phyloP scores from a whole-genome alignment of 2,888 invertebrate species.

The Drosophila tanythrix region DNA sequence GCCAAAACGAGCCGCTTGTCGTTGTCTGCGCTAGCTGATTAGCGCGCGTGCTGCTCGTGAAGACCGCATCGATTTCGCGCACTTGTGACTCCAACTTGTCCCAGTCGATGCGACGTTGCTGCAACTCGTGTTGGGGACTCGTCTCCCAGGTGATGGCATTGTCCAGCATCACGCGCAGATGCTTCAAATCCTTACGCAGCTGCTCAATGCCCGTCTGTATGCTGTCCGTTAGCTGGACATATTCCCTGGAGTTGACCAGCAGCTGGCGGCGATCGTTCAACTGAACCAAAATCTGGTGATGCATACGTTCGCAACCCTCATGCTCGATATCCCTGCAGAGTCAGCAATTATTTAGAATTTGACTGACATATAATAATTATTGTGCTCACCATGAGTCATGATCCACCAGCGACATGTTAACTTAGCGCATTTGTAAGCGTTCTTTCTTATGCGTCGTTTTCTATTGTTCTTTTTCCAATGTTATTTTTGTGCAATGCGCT shows the following conservation, averaged over 20 bases:
- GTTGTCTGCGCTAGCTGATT: constrained; percentile 58
- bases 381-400: constrained; percentile 83
- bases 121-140: constrained; percentile 86
- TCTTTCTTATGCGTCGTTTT: constrained; percentile 29
- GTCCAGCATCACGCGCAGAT: constrained; percentile 87
- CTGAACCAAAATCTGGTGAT: constrained; percentile 88
- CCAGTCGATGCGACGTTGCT: constrained; percentile 87
- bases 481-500: constrained; percentile 2
- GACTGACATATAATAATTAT: neutral
- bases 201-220: constrained; percentile 88
- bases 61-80: constrained; percentile 86
- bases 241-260: constrained; percentile 83
- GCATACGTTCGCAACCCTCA: constrained; percentile 88
- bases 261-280: constrained; percentile 86
- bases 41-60: constrained; percentile 44
- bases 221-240: constrained; percentile 86
- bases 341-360: neutral
- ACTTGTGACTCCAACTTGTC: constrained; percentile 87
- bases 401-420: constrained; percentile 83
- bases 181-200: constrained; percentile 87
- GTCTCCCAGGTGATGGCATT: constrained; percentile 82
- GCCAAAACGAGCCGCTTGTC: constrained; percentile 47
- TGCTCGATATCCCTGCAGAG: constrained; percentile 87
- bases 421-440: constrained; percentile 41
- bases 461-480: constrained; percentile 7